Evolutionary conservation across 2,888 invertebrate species (phyloP), one percentile per base, ranked within the genome.

Genomic region (Oxycera nigricornis): DNA sequence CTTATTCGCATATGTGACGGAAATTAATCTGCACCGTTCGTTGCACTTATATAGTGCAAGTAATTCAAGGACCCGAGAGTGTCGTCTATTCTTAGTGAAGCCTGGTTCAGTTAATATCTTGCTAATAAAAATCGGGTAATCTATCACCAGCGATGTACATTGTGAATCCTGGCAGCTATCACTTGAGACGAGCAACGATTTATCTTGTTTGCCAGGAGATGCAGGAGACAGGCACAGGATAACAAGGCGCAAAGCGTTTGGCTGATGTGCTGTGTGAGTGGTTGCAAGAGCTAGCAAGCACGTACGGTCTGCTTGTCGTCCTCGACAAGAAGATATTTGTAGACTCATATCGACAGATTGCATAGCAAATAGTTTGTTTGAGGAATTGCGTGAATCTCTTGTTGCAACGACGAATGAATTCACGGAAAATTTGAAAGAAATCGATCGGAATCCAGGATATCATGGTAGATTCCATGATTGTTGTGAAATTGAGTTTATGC

Each of bases 41-140:
- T 39, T 65, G 65, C 39, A 39, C 39, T 26, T 39, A 20, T 31
- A 30, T 41, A 30, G 24, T n/a, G n/a, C n/a, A n/a, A n/a, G n/a
- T 41, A 24, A n/a, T 35, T 39, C 11, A 39, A 24, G 24, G 41
- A 39, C 41, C 41, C 41, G 65, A 24, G 41, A 65, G 65, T 41
- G 30, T n/a, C n/a, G n/a, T 65, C 65, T 65, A 65, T 65, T 30
- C 65, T 20, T 65, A 41, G 65, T 14, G 39, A 39, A n/a, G 9
- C 65, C 2, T 39, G 41, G 65, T 24, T 65, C 65, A 65, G 65
- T 65, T 65, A 65, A 65, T 30, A 65, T 20, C 55, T 52, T 70
- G 52, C 55, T 52, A 70, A 52, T 70, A 70, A 70, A 70, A 70
- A 70, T 70, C 70, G 11, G 61, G 65, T 65, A 70, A 70, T 70